Evolutionary conservation across 2,797 vertebrate species (phyloP), one percentile per base, ranked within the genome.

Genomic region (Sebastes cheni): DNA sequence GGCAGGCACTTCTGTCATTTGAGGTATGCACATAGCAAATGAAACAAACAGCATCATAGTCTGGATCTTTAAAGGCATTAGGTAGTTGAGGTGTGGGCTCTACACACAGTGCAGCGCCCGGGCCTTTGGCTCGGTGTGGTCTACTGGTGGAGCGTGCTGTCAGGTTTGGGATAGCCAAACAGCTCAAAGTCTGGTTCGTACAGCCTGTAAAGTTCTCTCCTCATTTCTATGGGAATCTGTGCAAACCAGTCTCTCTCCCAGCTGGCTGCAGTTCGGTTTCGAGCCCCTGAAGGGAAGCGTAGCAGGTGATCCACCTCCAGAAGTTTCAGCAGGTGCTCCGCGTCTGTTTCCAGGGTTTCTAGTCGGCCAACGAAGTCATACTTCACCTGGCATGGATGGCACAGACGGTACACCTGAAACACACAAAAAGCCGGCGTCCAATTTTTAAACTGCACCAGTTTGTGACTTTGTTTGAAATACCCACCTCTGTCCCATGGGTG

Each of bases 321-420:
- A 3, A 97, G 95, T 85, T 96, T 96, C 83, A 99, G 84, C 54
- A 99, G 92, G 66, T 97, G 96, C 34, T 97, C 94, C 0, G 97
- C 96, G 0, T 99, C 98, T 71, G 96, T 94, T n/a, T 99, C 97
- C 88, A 99, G 90, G 0, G 96, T 97, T 94, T 99, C 98, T 89
- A 99, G 91, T 81, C 95, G 97, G 7, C 98, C 98, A 0, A 99
- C 95, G 64, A 99, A 99, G 86, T 99, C 98, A 1, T 99, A 99
- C 84, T 99, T 97, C 46, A 99, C 97, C 94, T 99, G 98, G 92
- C 98, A 99, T 0, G 98, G 98, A 79, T 99, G 98, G 89, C 98
- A 99, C 54, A 99, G 95, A 3, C 97, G 97, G 54, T 95, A 93
- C 23, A 95, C 89, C 94, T 95, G 79, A 55, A 84, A 83, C 46